Evolutionary conservation across 1,140 invertebrate genomes (phyloP).

Genomic region (Aradophagus sp.): DNA sequence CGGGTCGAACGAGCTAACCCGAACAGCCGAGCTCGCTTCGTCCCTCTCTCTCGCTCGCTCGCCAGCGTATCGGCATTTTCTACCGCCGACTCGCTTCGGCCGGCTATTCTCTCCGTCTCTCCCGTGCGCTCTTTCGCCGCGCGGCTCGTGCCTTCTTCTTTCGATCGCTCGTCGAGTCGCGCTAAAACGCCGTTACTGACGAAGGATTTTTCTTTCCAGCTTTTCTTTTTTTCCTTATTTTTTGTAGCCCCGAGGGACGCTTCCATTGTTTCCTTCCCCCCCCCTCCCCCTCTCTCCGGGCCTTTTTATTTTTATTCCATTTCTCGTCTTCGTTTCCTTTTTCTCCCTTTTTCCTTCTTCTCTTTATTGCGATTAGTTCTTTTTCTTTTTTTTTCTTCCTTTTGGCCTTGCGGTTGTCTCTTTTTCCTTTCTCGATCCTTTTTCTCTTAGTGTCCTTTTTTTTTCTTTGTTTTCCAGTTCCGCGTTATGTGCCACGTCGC

Average conservation of each 20-base stretch:
- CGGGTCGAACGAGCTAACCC: constrained; percentile 76
- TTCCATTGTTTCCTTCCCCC: constrained; percentile 31
- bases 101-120: constrained; percentile 42
- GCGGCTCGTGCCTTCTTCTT: constrained; percentile 27
- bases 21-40: constrained; percentile 60
- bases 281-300: constrained; percentile 1
- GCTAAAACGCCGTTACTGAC: constrained; percentile 53
- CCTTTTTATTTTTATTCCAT: constrained; percentile 37
- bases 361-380: neutral
- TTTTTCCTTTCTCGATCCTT: constrained; percentile 23
- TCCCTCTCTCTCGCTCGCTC: constrained; percentile 24
- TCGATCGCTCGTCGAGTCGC: constrained; percentile 35
- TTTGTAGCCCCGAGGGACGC: constrained; percentile 45
- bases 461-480: too few relatives aligned
- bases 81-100: constrained; percentile 22
- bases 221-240: constrained; percentile 46
- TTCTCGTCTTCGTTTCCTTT: neutral
- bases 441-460: too few relatives aligned
- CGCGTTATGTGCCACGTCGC: too few relatives aligned
- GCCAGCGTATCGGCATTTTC: constrained; percentile 9
- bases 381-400: constrained; percentile 13
- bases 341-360: constrained; percentile 32
- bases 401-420: constrained; percentile 8
- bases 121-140: constrained; percentile 28
- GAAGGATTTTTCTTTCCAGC: constrained; percentile 50